phyloP scores from a whole-genome alignment of 1,140 invertebrate genomes.

The Leptopilina clavipes region DNA sequence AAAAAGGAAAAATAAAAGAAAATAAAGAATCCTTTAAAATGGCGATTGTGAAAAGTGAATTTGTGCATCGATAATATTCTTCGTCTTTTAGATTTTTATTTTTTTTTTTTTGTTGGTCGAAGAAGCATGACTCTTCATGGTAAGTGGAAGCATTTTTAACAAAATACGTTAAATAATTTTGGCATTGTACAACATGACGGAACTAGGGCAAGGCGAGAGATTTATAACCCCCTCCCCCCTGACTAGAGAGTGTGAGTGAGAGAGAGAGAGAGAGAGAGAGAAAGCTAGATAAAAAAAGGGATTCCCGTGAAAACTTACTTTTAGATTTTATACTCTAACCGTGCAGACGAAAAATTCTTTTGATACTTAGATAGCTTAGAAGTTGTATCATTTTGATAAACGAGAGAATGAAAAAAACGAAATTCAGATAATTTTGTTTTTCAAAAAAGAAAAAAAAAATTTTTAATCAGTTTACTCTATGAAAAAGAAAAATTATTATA shows the following conservation, averaged over 20 bases:
- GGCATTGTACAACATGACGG: constrained; percentile 31
- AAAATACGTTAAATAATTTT: constrained; percentile 31
- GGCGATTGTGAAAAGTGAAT: constrained; percentile 28
- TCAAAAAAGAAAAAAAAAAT: not conserved
- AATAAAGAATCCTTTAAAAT: too few species aligned
- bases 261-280: too few species aligned
- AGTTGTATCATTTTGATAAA: too few species aligned
- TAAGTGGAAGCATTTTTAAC: constrained; percentile 23
- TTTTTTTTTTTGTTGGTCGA: not conserved
- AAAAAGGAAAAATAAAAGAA: not conserved
- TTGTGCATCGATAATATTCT: constrained; percentile 22
- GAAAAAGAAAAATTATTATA: too few species aligned
- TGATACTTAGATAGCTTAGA: not conserved
- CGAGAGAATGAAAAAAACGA: not conserved
- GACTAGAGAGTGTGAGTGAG: too few species aligned
- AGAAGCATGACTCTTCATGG: constrained; percentile 1
- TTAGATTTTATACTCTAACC: constrained; percentile 2
- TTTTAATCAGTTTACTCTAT: too few species aligned
- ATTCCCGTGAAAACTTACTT: constrained; percentile 8
- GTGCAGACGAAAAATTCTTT: not conserved
- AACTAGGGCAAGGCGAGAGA: constrained; percentile 16
- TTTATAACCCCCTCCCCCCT: not conserved
- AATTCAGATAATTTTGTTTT: not conserved
- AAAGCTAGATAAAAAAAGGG: constrained; percentile 1
- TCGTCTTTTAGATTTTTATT: not conserved